Conservation (phyloP, 1,140 invertebrate genomes). For the Ridgeia piscesae region DNA sequence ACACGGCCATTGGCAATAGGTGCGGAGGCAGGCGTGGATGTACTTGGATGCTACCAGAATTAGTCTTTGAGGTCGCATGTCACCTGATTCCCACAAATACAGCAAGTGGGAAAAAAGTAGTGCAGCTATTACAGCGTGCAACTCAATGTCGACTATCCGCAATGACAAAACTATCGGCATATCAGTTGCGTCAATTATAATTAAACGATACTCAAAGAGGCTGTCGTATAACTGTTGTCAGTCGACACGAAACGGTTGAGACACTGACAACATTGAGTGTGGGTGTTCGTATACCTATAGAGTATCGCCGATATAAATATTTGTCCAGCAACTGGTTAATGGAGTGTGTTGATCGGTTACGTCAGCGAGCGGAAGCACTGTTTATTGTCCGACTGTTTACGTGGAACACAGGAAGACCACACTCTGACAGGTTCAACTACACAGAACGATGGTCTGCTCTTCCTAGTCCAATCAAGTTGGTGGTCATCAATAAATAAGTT, state of each 20-base stretch:
- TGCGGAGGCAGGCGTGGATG: too few relatives aligned
- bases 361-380: not conserved
- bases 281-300: not conserved
- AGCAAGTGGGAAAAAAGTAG: too few relatives aligned
- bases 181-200: not conserved
- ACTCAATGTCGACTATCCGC: not conserved
- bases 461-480: not conserved
- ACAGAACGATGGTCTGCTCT: not conserved
- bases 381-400: not conserved
- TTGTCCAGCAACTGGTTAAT: not conserved
- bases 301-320: not conserved
- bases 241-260: not conserved
- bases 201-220: not conserved
- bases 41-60: too few relatives aligned
- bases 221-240: not conserved
- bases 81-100: too few relatives aligned
- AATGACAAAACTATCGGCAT: not conserved
- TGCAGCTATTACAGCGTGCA: too few relatives aligned
- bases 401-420: not conserved
- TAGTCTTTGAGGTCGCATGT: too few relatives aligned
- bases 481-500: not conserved
- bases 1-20: too few relatives aligned
- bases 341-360: not conserved
- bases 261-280: not conserved
- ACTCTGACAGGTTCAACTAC: not conserved